Evolutionary conservation across 2,113 vertebrate genomes (phyloP).

Genomic region (Perca flavescens): DNA sequence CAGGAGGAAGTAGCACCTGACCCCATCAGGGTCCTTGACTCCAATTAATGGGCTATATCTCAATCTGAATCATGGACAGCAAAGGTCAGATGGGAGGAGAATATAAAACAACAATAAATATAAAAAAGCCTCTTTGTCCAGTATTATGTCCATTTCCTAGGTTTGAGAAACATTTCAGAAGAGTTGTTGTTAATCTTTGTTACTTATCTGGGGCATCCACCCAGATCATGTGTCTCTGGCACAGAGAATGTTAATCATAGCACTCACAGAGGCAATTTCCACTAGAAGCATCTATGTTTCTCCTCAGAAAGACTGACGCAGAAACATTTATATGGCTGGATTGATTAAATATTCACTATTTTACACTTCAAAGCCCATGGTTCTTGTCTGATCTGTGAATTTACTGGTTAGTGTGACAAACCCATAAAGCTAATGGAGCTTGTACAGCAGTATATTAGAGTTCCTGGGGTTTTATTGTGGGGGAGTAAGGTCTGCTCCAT

Average conservation of each 20-base stretch:
- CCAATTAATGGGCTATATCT: slow-evolving; percentile 57
- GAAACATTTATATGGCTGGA: slow-evolving; percentile 36
- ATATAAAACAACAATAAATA: slow-evolving; percentile 16
- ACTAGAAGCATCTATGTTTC: slow-evolving; percentile 32
- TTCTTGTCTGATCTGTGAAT: slow-evolving; percentile 50
- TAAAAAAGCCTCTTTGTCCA: neutral
- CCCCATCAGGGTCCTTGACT: neutral
- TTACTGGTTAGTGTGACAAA: slow-evolving; percentile 49
- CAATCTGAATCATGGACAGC: slow-evolving; percentile 20
- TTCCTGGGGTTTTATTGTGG: slow-evolving; percentile 35
- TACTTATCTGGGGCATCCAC: slow-evolving; percentile 38
- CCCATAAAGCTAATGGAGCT: slow-evolving; percentile 55
- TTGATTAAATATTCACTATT: slow-evolving; percentile 63
- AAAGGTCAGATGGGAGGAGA: slow-evolving; percentile 21
- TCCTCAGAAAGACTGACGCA: slow-evolving; percentile 16
- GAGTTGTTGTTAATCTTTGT: slow-evolving; percentile 9
- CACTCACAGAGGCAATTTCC: slow-evolving; percentile 23
- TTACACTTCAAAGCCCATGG: slow-evolving; percentile 58
- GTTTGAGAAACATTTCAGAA: slow-evolving; percentile 6
- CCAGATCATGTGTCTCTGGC: slow-evolving; percentile 39
- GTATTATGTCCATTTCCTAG: neutral
- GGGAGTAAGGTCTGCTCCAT: slow-evolving; percentile 40
- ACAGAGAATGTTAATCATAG: slow-evolving; percentile 51
- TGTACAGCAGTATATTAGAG: slow-evolving; percentile 26
- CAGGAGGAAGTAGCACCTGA: slow-evolving; percentile 24